Base-by-base conservation (phyloP, 2,113 vertebrate genomes). In the Anthoscopus minutus region DNA sequence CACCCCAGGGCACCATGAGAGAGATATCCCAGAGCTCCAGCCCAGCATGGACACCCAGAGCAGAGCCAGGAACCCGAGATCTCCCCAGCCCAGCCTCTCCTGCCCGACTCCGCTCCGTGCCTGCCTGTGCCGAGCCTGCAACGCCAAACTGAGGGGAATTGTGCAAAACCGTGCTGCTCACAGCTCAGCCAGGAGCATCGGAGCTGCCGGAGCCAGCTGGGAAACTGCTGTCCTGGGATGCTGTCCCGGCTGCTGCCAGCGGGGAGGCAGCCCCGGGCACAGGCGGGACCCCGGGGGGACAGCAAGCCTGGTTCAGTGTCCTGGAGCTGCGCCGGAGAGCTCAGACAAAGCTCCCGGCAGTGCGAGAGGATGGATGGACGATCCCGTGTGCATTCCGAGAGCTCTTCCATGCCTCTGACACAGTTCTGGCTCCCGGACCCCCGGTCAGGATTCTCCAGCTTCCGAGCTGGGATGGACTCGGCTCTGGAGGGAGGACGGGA, bases 1-100 rank as follows among this genome's bases (percentile, higher is more conserved):
- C 0, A 15, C 62, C 48, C 44, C 57, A 2, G 0, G 0, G 19
- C 33, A 33, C 4, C 1, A 0, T 0, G 8, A 5, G 40, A 42
- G 51, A 30, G 47, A 22, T 0, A 30, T 10, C 33, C 84, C 33
- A 9, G 23, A 31, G 48, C 24, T 1, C 1, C 4, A 33, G 44
- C 51, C 25, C 4, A 18, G 48, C 53, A 6, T 0, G 4, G 69
- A 6, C 62, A 60, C 21, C 44, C 17, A 27, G 3, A 11, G 3
- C 23, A 3, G 6, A 19, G 62, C 5, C 31, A 12, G 28, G 65
- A 40, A 13, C 23, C 14, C 0, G 1, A 37, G 18, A 24, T 23
- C 17, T 30, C 11, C 58, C 58, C 58, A 38, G 1, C 19, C 19
- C 31, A 4, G 21, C 15, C 25, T 4, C 65, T 56, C 48, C 61